phyloP scores from a whole-genome alignment of 2,888 invertebrate genomes.

The Melanotus villosus region DNA sequence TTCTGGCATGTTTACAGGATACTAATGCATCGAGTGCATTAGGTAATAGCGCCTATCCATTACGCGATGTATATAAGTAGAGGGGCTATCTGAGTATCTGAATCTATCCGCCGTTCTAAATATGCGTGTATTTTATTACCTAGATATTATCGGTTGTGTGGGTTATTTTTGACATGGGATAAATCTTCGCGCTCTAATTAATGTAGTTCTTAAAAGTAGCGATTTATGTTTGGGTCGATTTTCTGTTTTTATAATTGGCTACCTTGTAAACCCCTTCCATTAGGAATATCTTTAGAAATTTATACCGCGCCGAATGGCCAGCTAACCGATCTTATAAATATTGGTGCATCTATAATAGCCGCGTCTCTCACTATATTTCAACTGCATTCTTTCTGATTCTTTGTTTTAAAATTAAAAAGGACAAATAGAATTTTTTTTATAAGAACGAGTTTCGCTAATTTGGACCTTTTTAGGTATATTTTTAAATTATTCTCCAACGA shows the following conservation, averaged over 20 bases:
- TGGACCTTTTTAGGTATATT: too few species aligned
- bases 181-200: slow-evolving; percentile 67
- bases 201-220: slow-evolving; percentile 61
- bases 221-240: slow-evolving; percentile 53
- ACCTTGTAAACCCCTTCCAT: slow-evolving; percentile 48
- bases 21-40: slow-evolving; percentile 56
- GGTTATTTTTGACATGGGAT: slow-evolving; percentile 67
- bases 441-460: too few species aligned
- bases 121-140: slow-evolving; percentile 67
- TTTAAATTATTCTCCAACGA: not conserved
- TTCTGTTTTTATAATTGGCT: slow-evolving; percentile 61
- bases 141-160: slow-evolving; percentile 67
- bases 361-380: slow-evolving; percentile 7
- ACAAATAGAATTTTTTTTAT: too few species aligned
- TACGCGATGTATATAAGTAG: slow-evolving; percentile 54
- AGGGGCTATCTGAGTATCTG: slow-evolving; percentile 52
- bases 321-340: slow-evolving; percentile 36
- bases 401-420: slow-evolving; percentile 11
- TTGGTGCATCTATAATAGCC: slow-evolving; percentile 23
- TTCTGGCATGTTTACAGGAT: slow-evolving; percentile 58
- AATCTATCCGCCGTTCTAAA: slow-evolving; percentile 63
- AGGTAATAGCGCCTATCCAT: slow-evolving; percentile 62
- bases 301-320: slow-evolving; percentile 36
- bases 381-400: slow-evolving; percentile 16
- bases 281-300: slow-evolving; percentile 43